Conservation (phyloP, 2,113 vertebrate genomes). For the Vidua chalybeata region DNA sequence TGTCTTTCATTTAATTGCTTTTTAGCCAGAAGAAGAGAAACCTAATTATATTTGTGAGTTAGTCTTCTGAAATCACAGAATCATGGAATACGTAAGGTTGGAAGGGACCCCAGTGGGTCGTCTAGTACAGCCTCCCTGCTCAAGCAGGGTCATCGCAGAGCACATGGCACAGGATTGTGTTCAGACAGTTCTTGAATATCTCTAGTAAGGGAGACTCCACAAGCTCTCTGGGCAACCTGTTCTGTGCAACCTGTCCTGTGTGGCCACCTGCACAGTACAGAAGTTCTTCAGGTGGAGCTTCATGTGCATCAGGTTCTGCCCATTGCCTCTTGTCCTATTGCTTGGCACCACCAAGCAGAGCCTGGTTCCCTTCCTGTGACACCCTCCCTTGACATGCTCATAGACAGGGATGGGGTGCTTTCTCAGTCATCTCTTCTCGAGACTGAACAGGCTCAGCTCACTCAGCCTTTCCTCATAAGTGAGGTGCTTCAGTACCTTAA, state of each 20-base stretch:
- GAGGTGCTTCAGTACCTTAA: neutral
- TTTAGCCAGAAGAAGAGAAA: neutral
- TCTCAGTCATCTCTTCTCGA: neutral
- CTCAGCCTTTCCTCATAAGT: neutral
- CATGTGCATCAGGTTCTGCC: neutral
- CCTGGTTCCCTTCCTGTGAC: neutral
- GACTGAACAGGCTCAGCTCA: neutral
- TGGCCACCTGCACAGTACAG: neutral
- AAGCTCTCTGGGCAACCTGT: neutral
- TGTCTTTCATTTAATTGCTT: neutral
- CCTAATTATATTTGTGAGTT: neutral
- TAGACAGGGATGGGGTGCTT: neutral
- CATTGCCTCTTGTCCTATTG: accelerated
- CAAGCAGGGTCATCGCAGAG: neutral
- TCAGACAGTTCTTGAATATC: neutral
- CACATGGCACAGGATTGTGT: neutral
- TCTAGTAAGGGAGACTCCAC: neutral
- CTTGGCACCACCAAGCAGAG: neutral
- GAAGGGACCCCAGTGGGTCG: neutral
- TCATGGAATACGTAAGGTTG: neutral
- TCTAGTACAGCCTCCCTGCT: neutral
- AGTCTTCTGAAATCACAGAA: neutral
- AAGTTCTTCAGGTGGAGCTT: neutral
- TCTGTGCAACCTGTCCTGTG: neutral
- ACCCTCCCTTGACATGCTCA: neutral